These are phyloP conservation scores for Crocodylus rhombifer DNA, from an alignment of 2,797 vertebrate species.

Conservation along the genomic window DNA sequence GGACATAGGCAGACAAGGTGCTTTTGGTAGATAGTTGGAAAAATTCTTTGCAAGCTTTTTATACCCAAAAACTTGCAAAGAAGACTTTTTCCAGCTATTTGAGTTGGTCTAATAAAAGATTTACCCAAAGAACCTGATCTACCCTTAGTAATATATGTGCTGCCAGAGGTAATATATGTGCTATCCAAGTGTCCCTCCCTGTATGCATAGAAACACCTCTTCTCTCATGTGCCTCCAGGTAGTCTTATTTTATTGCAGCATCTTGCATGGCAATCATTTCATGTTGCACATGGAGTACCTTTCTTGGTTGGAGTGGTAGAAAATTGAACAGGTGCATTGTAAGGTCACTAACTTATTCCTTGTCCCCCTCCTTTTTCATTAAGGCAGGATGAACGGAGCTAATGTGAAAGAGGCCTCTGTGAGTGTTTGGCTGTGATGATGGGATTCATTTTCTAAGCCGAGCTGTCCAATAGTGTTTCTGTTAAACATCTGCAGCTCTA, in stretches of 20 bases:
- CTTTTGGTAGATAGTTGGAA: no score
- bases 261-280: neutral
- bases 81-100: neutral
- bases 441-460: neutral
- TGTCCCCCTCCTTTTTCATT: neutral
- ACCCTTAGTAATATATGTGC: neutral
- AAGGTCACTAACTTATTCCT: neutral
- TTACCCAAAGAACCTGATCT: neutral
- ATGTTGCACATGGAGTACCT: neutral
- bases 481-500: neutral
- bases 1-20: no score
- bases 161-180: neutral
- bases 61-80: no score
- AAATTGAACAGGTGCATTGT: neutral
- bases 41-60: no score
- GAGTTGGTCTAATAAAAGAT: neutral
- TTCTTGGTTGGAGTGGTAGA: neutral
- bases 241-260: neutral
- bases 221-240: neutral
- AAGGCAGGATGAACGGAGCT: neutral
- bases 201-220: neutral
- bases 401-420: neutral
- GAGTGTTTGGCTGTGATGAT: neutral
- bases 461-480: neutral
- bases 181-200: neutral